These are phyloP conservation scores for Denticeps clupeoides DNA, from an alignment of 2,797 vertebrate species.

Conservation along the genomic window DNA sequence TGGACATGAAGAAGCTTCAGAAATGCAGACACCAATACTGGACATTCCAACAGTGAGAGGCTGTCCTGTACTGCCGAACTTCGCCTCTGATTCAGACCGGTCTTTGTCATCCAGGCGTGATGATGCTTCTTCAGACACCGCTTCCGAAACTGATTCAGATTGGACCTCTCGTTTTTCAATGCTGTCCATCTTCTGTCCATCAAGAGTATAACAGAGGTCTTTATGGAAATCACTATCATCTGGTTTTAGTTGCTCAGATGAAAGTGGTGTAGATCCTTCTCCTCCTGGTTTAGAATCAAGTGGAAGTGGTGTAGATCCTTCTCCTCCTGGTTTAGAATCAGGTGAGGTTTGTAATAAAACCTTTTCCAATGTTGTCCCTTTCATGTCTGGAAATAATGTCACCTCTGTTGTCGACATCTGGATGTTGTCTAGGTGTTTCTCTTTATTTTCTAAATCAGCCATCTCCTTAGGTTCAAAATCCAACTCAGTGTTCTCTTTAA, in stretches of 20 bases:
- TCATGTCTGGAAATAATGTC: too few species aligned
- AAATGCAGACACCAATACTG: too few species aligned
- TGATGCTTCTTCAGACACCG: constrained; percentile 51
- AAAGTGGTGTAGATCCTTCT: constrained; percentile 45
- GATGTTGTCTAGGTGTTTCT: constrained; percentile 26
- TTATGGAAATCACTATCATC: too few species aligned
- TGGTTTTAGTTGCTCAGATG: constrained; percentile 21
- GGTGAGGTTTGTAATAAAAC: too few species aligned
- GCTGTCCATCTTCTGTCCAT: constrained; percentile 24
- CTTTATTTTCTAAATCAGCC: constrained; percentile 37
- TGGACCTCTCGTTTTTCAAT: constrained; percentile 26
- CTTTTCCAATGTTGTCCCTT: too few species aligned
- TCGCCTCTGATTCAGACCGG: constrained; percentile 27
- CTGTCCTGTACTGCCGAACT: too few species aligned
- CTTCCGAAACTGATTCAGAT: constrained; percentile 41
- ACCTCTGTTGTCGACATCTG: too few species aligned
- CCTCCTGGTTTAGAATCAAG: constrained; percentile 53
- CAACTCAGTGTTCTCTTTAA: too few species aligned
- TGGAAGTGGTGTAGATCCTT: constrained; percentile 43
- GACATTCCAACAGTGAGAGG: too few species aligned
- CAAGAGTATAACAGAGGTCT: too few species aligned
- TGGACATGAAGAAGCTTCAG: too few species aligned
- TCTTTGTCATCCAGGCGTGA: constrained; percentile 44
- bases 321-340: constrained; percentile 46
- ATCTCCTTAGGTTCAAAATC: too few species aligned